Evolutionary conservation across 1,140 invertebrate genomes (phyloP), one percentile per base, ranked within the genome.

Genomic region (Bombus turneri): DNA sequence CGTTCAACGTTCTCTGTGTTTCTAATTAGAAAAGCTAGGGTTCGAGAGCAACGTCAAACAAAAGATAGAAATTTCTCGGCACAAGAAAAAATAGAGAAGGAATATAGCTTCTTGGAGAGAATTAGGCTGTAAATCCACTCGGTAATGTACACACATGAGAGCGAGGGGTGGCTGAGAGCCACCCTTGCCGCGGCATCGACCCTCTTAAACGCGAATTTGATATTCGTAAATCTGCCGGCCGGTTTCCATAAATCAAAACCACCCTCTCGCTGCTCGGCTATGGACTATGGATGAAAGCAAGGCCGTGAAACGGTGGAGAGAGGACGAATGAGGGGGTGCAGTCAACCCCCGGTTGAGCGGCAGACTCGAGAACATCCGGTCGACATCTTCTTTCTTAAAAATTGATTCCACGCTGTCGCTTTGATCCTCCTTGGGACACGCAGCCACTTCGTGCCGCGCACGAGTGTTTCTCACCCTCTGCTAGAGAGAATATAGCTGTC

Each of bases 141-240:
- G 84, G 87, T 87, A 90, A 91, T 91, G 90, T 91, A 88, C 92
- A 91, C 90, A 88, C 86, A 89, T 88, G 89, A 91, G 90, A 91
- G 84, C 87, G 86, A 87, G 83, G 90, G 90, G 90, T 89, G 87
- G 87, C 59, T n/a, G 85, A 73, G 68, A 68, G 90, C 87, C 88
- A 57, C 91, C 90, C 89, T 91, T 75, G 71, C 69, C 43, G 41
- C 75, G 87, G 69, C 68, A 74, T 87, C 88, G 88, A 88, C 86
- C 87, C 93, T 92, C 92, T 93, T 93, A 92, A 95, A 95, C 93
- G 93, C 79, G 93, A 93, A 94, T 94, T 94, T 94, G 92, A 94
- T 94, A 94, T 95, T 94, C 93, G 93, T 94, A 95, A 95, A 95
- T 95, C 93, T 95, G 93, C 90, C 93, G 93, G 92, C 92, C 91